Base-by-base conservation (phyloP, 2,888 invertebrate genomes). In the Vannuccia rotundouncinata region DNA sequence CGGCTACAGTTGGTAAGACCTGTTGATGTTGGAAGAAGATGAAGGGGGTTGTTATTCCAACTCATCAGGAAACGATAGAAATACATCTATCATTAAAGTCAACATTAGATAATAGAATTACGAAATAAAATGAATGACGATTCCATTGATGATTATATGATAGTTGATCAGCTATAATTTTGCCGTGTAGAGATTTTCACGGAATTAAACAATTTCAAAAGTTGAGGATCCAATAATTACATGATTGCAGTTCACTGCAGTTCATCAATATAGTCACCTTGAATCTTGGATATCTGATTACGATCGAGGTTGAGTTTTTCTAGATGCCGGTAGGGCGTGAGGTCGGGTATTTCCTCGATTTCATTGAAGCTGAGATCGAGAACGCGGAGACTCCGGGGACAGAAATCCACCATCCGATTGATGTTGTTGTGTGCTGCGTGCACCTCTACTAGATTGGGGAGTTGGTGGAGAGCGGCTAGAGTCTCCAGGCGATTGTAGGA, bases 361-460 rank as follows among this genome's bases (percentile, higher is more conserved):
- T 73, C 5, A 31, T 77, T 77, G 45, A 29, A 60, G 59, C 22
- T 22, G 31, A 77, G 45, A 60, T 77, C 77, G 2, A 77, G 31
- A 0, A 59, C 27, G 22, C 45, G 29, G 29, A 77, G 29, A 22
- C 29, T 73, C 27, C 2, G 77, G n/a, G 45, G 77, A 60, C 31
- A 27, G 29, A 75, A 87, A 29, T 83, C 84, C 1, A 86, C 85
- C 1, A 88, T 82, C 82, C 87, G 86, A 29, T 84, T 76, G 83
- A 88, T 86, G 74, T 84, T 84, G 83, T 88, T 88, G 83, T 88
- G 85, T 1, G 88, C 87, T 5, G 84, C 87, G 83, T 87, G 86
- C 60, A 88, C 82, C 30, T 85, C 84, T 60, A 87, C 82, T 73
- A 88, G 83, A 82, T 85, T 82, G 5, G 84, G 84, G 77, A 88